phyloP scores from a whole-genome alignment of 2,113 vertebrate species.

The Hydrochoerus hydrochaeris region DNA sequence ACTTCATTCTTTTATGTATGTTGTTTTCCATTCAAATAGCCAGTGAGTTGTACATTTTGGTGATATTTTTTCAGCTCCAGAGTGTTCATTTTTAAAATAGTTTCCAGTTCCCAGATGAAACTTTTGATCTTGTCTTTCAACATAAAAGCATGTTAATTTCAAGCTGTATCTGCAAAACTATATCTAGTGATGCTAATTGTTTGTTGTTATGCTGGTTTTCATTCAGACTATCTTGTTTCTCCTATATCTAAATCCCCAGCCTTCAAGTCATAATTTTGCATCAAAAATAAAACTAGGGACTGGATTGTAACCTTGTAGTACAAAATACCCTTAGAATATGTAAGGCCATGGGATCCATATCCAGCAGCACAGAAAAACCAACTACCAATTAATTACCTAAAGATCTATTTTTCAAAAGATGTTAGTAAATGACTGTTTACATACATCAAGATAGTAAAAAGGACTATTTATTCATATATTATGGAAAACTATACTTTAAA shows the following conservation, averaged over 20 bases:
- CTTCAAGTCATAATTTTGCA: neutral
- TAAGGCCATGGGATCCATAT: neutral
- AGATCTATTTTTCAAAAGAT: constrained; percentile 18
- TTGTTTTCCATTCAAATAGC: neutral
- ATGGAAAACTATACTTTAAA: constrained; percentile 27
- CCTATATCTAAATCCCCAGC: neutral
- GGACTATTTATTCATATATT: neutral
- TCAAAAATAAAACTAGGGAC: neutral
- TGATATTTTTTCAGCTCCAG: neutral
- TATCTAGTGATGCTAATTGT: neutral
- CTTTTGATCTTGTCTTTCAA: constrained; percentile 19
- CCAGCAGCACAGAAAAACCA: neutral
- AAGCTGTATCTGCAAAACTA: neutral
- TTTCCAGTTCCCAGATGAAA: constrained; percentile 22
- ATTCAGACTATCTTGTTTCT: neutral
- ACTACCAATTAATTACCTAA: neutral
- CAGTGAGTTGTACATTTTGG: constrained; percentile 22
- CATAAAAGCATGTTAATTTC: constrained; percentile 4
- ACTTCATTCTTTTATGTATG: neutral
- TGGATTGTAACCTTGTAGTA: neutral
- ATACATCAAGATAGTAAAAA: constrained; percentile 36
- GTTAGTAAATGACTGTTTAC: neutral
- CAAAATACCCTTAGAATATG: neutral
- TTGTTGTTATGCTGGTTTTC: neutral
- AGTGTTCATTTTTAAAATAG: constrained; percentile 44